Conservation (phyloP, 2,113 vertebrate species). For the Sinocyclocheilus anophthalmus region DNA sequence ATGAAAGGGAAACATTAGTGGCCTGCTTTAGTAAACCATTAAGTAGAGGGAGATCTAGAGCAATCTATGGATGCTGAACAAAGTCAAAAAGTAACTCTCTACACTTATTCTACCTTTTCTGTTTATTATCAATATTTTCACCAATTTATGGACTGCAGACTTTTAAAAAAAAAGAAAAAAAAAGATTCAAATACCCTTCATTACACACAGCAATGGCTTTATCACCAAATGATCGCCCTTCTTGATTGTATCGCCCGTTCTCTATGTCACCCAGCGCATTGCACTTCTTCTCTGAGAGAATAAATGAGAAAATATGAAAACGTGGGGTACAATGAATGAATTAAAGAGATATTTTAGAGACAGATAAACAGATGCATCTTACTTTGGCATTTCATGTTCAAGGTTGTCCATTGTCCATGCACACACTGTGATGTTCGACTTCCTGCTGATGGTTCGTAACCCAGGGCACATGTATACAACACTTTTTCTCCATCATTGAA, state of each 20-base stretch:
- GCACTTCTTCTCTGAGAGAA: conserved; percentile 60
- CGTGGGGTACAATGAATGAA: background rate
- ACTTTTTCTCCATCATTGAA: conserved; percentile 42
- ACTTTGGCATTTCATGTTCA: conserved; percentile 66
- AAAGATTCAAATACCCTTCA: conserved; percentile 57
- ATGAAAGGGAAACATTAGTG: background rate
- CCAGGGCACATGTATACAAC: conserved; percentile 54
- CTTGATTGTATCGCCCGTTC: conserved; percentile 59
- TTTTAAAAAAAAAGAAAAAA: background rate
- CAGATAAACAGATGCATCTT: conserved; percentile 32
- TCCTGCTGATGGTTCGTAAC: conserved; percentile 24
- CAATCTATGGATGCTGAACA: background rate
- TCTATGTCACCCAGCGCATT: conserved; percentile 61
- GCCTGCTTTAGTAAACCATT: background rate
- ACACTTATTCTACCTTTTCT: background rate
- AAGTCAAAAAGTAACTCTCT: background rate
- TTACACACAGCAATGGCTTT: conserved; percentile 64
- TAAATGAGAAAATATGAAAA: background rate
- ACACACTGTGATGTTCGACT: conserved; percentile 27
- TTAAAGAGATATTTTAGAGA: background rate
- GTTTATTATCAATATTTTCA: background rate
- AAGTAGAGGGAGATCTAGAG: background rate
- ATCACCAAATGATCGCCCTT: conserved; percentile 56
- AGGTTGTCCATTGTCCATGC: conserved; percentile 56
- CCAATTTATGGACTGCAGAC: background rate